These are phyloP conservation scores for Synanthedon myopaeformis DNA, from an alignment of 2,888 invertebrate genomes.

Conservation along the genomic window DNA sequence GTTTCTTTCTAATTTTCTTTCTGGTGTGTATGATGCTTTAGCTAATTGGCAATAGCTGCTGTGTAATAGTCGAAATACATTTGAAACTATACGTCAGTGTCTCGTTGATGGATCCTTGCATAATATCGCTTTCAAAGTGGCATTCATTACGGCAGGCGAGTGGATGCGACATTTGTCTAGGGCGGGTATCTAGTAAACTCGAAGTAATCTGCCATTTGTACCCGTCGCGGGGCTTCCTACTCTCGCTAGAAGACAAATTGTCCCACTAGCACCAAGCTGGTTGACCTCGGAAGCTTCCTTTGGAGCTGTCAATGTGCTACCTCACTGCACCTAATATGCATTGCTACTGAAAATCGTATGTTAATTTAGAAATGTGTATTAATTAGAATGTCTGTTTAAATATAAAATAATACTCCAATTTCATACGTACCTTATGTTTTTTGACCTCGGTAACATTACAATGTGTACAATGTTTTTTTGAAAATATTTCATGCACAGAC, in stretches of 20 bases:
- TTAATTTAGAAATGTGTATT: too few species aligned
- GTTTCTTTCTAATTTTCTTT: too few species aligned
- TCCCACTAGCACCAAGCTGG: conserved; percentile 18
- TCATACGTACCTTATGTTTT: too few species aligned
- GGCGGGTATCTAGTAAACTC: conserved; percentile 33
- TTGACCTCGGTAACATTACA: too few species aligned
- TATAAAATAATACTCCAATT: too few species aligned
- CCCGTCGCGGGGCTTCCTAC: conserved; percentile 36
- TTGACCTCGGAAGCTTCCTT: conserved; percentile 10
- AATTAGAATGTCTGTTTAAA: too few species aligned
- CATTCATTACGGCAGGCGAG: conserved; percentile 29
- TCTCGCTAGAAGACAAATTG: conserved; percentile 33
- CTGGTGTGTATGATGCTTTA: too few species aligned
- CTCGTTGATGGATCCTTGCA: conserved; percentile 22
- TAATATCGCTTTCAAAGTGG: conserved; percentile 37
- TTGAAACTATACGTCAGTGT: conserved; percentile 24
- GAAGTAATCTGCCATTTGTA: conserved; percentile 52
- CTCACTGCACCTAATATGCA: too few species aligned
- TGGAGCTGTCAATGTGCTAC: neutral
- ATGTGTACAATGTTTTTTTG: too few species aligned
- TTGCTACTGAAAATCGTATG: too few species aligned
- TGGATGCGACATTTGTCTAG: conserved; percentile 33
- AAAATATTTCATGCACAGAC: too few species aligned
- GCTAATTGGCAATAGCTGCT: neutral
- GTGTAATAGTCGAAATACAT: conserved; percentile 14